Percentiles rank a stretch among this genome's conserved stretches.
Evolutionary conservation across 2,888 invertebrate genomes (phyloP).

Genomic region (Keiferia lycopersicella): DNA sequence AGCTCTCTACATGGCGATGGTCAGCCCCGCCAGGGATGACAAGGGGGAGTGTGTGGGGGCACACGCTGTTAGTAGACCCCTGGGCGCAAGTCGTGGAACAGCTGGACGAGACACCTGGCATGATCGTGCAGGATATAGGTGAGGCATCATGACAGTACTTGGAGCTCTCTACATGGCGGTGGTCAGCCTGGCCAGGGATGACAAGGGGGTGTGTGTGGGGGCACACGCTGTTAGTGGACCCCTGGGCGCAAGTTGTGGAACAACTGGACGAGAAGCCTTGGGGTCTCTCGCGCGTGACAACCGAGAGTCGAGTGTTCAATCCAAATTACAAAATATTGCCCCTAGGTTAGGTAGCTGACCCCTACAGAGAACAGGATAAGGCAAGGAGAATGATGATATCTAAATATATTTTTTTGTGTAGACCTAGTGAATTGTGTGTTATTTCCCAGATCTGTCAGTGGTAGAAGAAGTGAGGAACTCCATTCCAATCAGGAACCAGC

Average conservation of each 20-base stretch:
- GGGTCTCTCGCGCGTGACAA: too few relatives aligned
- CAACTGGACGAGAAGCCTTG: constrained; percentile 86
- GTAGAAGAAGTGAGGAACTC: constrained; percentile 90
- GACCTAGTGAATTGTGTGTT: background rate
- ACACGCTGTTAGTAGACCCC: constrained; percentile 91
- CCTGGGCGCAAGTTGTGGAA: constrained; percentile 89
- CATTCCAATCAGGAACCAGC: constrained; percentile 90
- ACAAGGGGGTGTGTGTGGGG: constrained; percentile 90
- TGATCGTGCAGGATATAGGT: constrained; percentile 90
- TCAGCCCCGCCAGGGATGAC: constrained; percentile 90
- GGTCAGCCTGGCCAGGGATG: constrained; percentile 91
- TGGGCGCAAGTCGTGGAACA: constrained; percentile 88
- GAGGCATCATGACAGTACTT: constrained; percentile 32
- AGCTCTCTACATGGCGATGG: constrained; percentile 91
- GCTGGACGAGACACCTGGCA: constrained; percentile 86
- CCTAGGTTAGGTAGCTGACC: too few relatives aligned
- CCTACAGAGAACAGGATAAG: too few relatives aligned
- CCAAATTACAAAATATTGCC: too few relatives aligned
- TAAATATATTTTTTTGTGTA: too few relatives aligned
- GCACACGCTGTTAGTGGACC: constrained; percentile 91
- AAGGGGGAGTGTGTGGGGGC: constrained; percentile 92
- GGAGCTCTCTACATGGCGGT: constrained; percentile 92
- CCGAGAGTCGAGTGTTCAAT: too few relatives aligned
- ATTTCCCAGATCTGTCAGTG: constrained; percentile 83
- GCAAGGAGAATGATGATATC: too few relatives aligned